These are phyloP conservation scores for Drosophila albomicans DNA, from an alignment of 1,140 invertebrate species.

Conservation along the genomic window DNA sequence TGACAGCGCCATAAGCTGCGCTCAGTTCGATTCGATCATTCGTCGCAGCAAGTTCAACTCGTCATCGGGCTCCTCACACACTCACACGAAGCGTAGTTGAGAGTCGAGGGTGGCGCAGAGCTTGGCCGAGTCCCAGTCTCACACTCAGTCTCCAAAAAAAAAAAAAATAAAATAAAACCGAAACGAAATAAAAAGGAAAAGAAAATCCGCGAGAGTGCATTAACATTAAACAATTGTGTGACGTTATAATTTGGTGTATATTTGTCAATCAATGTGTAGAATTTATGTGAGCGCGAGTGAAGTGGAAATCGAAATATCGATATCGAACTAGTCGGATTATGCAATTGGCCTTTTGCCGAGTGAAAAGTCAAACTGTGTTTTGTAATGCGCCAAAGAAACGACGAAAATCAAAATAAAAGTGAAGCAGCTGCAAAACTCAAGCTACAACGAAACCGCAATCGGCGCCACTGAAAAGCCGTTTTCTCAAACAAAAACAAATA, in stretches of 20 bases:
- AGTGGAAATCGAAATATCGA: slow-evolving; percentile 6
- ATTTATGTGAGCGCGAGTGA: slow-evolving; percentile 11
- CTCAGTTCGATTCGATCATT: slow-evolving; percentile 67
- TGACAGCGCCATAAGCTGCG: slow-evolving; percentile 49
- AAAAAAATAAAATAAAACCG: no score
- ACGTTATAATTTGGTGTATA: slow-evolving; percentile 16
- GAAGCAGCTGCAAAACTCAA: slow-evolving; percentile 54
- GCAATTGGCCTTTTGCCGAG: slow-evolving; percentile 47
- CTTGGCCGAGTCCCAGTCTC: slow-evolving; percentile 48
- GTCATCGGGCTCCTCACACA: slow-evolving; percentile 47
- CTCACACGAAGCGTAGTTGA: slow-evolving; percentile 32
- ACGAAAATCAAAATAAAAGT: slow-evolving; percentile 44
- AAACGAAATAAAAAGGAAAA: slow-evolving; percentile 36
- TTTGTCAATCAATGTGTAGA: slow-evolving; percentile 26
- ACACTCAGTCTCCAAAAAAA: slow-evolving; percentile 20
- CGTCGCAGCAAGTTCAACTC: slow-evolving; percentile 64
- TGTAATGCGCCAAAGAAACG: slow-evolving; percentile 36
- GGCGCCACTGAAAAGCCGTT: slow-evolving; percentile 67
- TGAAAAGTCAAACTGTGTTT: slow-evolving; percentile 39
- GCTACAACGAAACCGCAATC: slow-evolving; percentile 40
- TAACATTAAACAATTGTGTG: slow-evolving; percentile 17
- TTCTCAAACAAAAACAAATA: slow-evolving; percentile 37
- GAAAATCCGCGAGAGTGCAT: slow-evolving; percentile 55
- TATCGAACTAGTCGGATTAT: slow-evolving; percentile 35
- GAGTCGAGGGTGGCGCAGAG: slow-evolving; percentile 60